These are phyloP conservation scores for Kradibia gibbosae DNA, from an alignment of 1,140 invertebrate genomes.

Conservation along the genomic window DNA sequence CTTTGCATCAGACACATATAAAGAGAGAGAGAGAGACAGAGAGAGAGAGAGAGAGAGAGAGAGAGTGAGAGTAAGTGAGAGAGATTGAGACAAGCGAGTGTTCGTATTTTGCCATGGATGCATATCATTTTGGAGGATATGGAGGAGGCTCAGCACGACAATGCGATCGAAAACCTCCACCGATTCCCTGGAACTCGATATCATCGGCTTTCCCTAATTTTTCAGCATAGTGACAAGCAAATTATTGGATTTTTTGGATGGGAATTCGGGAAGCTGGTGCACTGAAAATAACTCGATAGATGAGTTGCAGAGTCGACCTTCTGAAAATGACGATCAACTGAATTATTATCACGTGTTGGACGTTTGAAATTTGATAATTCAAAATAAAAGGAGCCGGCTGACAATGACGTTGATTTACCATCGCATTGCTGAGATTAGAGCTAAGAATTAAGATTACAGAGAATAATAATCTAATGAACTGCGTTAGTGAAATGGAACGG, in stretches of 20 bases:
- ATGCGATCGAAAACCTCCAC: background rate
- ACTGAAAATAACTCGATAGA: no score
- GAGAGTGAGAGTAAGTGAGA: background rate
- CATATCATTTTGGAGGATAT: no score
- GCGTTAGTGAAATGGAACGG: background rate
- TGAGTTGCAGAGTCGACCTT: no score
- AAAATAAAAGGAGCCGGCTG: no score
- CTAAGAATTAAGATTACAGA: no score
- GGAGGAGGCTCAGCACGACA: background rate
- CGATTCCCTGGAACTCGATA: background rate
- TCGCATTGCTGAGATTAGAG: no score
- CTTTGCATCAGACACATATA: background rate
- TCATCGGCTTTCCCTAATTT: background rate
- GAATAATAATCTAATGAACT: no score
- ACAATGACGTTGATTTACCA: no score
- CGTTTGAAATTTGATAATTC: no score
- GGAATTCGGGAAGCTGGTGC: background rate
- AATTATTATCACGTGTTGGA: no score
- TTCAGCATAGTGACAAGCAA: background rate
- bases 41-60: background rate
- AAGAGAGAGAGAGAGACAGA: background rate
- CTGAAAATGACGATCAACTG: no score
- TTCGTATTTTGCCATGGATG: slow-evolving; percentile 27
- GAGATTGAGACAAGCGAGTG: background rate
- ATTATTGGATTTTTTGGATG: background rate